phyloP scores from a whole-genome alignment of 2,113 vertebrate genomes.

The Gymnarchus niloticus region DNA sequence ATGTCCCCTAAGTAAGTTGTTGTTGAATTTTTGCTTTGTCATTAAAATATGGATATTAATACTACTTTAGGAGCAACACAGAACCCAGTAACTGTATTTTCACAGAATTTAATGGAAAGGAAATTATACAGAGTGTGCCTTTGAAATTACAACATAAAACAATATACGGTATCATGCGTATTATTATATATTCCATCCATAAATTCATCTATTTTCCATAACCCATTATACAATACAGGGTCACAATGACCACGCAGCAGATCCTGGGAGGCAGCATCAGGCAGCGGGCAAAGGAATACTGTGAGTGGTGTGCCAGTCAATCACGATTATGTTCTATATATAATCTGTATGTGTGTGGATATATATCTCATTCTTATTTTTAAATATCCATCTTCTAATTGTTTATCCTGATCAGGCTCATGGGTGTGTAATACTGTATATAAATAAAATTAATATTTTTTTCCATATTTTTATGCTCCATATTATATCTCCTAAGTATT shows the following conservation, averaged over 20 bases:
- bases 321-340: background rate
- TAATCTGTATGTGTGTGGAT: too few relatives aligned
- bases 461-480: background rate
- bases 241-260: background rate
- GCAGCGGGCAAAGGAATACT: background rate
- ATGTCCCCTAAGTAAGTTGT: background rate
- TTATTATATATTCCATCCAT: constrained; percentile 5
- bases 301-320: background rate
- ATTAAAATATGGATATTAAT: background rate
- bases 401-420: background rate
- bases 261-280: background rate
- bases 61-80: background rate
- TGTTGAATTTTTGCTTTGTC: background rate
- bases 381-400: background rate
- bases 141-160: background rate
- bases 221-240: background rate
- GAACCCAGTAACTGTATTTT: background rate
- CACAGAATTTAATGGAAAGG: background rate
- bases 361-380: background rate
- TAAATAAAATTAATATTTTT: background rate
- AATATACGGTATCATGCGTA: background rate
- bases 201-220: background rate
- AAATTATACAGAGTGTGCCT: background rate
- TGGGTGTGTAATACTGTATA: background rate
- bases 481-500: background rate